Conservation (phyloP, 2,888 invertebrate genomes). For the Caenorhabditis zanzibari region DNA sequence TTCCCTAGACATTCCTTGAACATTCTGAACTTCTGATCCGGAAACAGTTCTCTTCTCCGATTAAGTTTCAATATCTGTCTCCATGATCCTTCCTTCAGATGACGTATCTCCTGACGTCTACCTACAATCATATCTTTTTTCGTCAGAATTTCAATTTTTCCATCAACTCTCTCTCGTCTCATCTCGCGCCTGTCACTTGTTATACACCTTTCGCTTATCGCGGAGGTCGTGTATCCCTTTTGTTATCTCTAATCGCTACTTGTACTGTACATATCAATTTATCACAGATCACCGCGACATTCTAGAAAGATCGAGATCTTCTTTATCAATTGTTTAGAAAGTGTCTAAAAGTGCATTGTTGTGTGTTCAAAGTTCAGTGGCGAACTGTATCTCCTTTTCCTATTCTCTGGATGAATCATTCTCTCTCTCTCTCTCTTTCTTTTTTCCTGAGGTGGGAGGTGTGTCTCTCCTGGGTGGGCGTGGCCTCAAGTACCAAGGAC, state of each 20-base stretch:
- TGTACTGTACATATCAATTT: conserved; percentile 25
- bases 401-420: conserved; percentile 13
- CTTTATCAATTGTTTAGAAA: conserved; percentile 9
- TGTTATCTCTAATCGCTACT: neutral
- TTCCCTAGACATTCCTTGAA: too few relatives aligned
- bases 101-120: neutral
- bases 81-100: conserved; percentile 2
- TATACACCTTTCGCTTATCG: conserved; percentile 37
- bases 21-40: conserved; percentile 14
- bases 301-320: conserved; percentile 9
- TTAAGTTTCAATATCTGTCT: conserved; percentile 17
- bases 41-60: neutral
- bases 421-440: neutral
- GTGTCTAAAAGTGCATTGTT: conserved; percentile 19
- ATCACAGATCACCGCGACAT: conserved; percentile 43
- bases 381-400: conserved; percentile 17
- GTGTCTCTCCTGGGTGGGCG: conserved; percentile 45
- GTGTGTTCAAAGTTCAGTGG: conserved; percentile 28
- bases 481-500: conserved; percentile 62
- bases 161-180: conserved; percentile 18
- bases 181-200: conserved; percentile 49
- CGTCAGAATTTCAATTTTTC: conserved; percentile 7
- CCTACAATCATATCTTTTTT: neutral
- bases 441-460: conserved; percentile 22
- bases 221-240: conserved; percentile 12